Evolutionary conservation across 2,888 invertebrate genomes (phyloP).

Genomic region (Mylabris sibirica): DNA sequence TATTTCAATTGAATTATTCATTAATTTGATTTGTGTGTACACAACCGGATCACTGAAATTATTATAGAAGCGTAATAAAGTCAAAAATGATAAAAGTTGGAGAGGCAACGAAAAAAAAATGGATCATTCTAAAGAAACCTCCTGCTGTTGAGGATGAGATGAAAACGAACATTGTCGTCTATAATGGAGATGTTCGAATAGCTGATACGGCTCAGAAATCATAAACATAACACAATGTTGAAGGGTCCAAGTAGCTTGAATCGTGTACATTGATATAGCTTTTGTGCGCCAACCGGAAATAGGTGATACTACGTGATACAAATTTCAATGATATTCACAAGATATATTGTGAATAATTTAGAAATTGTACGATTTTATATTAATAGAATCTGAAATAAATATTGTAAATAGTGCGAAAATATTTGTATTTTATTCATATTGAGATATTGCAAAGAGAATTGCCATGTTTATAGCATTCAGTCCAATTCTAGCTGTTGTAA

Average conservation of each 20-base stretch:
- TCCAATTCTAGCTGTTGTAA: slow-evolving; percentile 23
- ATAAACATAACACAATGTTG: slow-evolving; percentile 34
- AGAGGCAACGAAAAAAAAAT: slow-evolving; percentile 27
- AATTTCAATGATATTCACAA: neutral
- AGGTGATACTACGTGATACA: neutral
- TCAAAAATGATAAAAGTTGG: slow-evolving; percentile 1
- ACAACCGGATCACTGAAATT: neutral
- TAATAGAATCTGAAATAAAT: neutral
- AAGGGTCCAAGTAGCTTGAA: neutral
- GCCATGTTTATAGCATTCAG: neutral
- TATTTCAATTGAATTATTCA: neutral
- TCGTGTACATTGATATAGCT: neutral
- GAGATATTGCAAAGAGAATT: neutral
- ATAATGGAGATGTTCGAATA: slow-evolving; percentile 37
- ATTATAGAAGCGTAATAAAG: neutral
- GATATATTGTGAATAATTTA: neutral
- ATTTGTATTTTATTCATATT: neutral
- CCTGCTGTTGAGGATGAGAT: slow-evolving; percentile 37
- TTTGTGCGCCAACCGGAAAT: neutral
- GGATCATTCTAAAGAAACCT: slow-evolving; percentile 42
- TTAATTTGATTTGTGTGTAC: neutral
- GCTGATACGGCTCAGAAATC: slow-evolving; percentile 34
- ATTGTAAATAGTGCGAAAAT: no score
- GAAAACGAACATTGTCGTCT: slow-evolving; percentile 33
- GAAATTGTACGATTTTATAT: neutral